These are phyloP conservation scores for Drosophila monieri DNA, from an alignment of 2,888 invertebrate species.

Conservation along the genomic window DNA sequence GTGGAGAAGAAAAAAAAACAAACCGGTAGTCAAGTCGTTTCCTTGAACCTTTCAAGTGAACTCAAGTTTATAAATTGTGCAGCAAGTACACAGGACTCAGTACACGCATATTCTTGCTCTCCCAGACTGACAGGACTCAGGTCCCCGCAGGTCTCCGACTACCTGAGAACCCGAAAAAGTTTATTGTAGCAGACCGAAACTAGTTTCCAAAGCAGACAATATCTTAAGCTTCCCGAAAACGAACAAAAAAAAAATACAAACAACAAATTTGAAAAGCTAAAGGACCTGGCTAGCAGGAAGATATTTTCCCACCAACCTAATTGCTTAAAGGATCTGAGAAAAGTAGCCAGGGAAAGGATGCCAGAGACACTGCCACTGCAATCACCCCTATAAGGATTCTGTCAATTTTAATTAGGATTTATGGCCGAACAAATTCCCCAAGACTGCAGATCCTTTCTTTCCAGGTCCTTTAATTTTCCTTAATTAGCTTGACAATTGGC, in stretches of 20 bases:
- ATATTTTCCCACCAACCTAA: constrained; percentile 52
- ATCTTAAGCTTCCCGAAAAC: constrained; percentile 22
- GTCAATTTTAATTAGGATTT: constrained; percentile 79
- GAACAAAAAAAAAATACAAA: background rate
- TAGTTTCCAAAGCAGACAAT: constrained; percentile 30
- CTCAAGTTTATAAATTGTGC: constrained; percentile 78
- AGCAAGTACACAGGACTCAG: constrained; percentile 61
- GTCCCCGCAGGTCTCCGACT: constrained; percentile 65
- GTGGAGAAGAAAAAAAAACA: constrained; percentile 11
- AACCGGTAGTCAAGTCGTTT: constrained; percentile 71
- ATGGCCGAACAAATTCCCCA: constrained; percentile 58
- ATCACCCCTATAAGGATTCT: constrained; percentile 38
- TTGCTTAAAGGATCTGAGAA: constrained; percentile 33
- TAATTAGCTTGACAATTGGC: constrained; percentile 75
- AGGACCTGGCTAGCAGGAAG: constrained; percentile 9
- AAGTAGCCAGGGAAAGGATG: constrained; percentile 5
- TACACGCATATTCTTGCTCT: constrained; percentile 16
- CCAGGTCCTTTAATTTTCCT: constrained; percentile 29
- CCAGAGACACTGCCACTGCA: background rate
- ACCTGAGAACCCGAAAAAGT: constrained; percentile 56
- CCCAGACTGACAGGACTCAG: constrained; percentile 45
- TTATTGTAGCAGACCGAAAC: constrained; percentile 36
- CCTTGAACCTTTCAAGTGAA: constrained; percentile 78
- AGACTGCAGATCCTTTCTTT: constrained; percentile 9
- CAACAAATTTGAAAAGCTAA: background rate